A percentile compares a stretch with the other conserved stretches of the same genome.
Evolutionary conservation across 2,797 vertebrate genomes (phyloP).

Genomic region (Pipistrellus nathusii): DNA sequence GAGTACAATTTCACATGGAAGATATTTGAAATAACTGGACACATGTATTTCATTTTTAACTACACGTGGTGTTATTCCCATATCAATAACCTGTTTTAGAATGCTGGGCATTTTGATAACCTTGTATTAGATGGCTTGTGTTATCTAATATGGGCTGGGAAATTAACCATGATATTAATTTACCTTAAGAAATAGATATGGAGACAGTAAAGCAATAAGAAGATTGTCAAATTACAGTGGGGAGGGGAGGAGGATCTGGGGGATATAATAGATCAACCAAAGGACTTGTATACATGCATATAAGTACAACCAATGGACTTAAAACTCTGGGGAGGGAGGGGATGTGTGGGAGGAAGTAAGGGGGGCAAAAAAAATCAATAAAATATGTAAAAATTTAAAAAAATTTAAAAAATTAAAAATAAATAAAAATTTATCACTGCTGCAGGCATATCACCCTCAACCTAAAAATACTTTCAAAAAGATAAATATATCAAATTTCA

Average conservation of each 20-base stretch:
- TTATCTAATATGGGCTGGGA: neutral
- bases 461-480: neutral
- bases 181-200: conserved; percentile 13
- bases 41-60: neutral
- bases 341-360: too few relatives aligned
- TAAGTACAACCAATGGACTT: too few relatives aligned
- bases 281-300: too few relatives aligned
- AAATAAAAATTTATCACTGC: neutral
- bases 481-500: neutral
- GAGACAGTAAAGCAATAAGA: too few relatives aligned
- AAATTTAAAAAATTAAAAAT: too few relatives aligned
- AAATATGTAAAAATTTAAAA: too few relatives aligned
- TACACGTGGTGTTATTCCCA: neutral
- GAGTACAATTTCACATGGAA: neutral
- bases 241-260: too few relatives aligned
- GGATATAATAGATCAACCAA: too few relatives aligned
- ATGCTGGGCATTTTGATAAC: neutral
- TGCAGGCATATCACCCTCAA: neutral
- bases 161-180: neutral
- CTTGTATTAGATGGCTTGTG: neutral
- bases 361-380: too few relatives aligned
- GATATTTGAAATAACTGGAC: neutral
- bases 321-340: too few relatives aligned
- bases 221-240: too few relatives aligned
- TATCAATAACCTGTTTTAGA: conserved; percentile 29